A percentile compares a stretch with the other conserved stretches of the same genome.
These are phyloP conservation scores for Meandrusa payeni DNA, from an alignment of 2,888 invertebrate species.

Conservation along the genomic window DNA sequence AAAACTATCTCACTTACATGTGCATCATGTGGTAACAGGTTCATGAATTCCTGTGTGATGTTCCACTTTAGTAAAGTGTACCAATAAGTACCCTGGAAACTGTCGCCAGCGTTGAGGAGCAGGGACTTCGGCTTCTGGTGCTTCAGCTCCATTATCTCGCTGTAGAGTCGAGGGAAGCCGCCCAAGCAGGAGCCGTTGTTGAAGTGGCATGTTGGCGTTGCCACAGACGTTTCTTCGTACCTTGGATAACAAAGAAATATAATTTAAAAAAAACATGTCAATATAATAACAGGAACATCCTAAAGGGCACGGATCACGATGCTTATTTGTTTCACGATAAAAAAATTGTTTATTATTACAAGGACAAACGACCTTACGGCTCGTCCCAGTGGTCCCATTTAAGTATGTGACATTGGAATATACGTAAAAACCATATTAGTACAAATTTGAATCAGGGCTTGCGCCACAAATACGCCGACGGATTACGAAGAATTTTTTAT, in stretches of 20 bases:
- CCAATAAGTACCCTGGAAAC: constrained; percentile 92
- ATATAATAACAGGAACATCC: too few species aligned
- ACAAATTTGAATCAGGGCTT: too few species aligned
- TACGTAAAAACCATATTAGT: too few species aligned
- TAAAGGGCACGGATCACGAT: too few species aligned
- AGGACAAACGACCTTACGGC: too few species aligned
- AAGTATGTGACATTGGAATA: too few species aligned
- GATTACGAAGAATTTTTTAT: too few species aligned
- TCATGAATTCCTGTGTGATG: constrained; percentile 87
- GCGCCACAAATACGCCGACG: too few species aligned
- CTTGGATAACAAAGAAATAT: constrained; percentile 51
- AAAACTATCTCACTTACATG: constrained; percentile 86
- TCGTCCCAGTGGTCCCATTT: too few species aligned
- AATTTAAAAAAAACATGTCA: neutral
- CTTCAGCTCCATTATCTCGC: constrained; percentile 72
- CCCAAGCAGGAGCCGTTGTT: constrained; percentile 82
- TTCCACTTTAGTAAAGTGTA: constrained; percentile 87
- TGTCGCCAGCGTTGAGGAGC: constrained; percentile 91
- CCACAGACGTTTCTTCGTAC: constrained; percentile 81
- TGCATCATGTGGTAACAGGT: constrained; percentile 87
- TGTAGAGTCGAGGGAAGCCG: constrained; percentile 84
- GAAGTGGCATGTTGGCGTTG: constrained; percentile 77
- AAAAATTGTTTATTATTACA: too few species aligned
- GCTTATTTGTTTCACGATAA: too few species aligned
- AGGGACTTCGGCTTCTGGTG: constrained; percentile 79